These are phyloP conservation scores for Rotaria macrura DNA, from an alignment of 2,888 invertebrate genomes.

Conservation along the genomic window DNA sequence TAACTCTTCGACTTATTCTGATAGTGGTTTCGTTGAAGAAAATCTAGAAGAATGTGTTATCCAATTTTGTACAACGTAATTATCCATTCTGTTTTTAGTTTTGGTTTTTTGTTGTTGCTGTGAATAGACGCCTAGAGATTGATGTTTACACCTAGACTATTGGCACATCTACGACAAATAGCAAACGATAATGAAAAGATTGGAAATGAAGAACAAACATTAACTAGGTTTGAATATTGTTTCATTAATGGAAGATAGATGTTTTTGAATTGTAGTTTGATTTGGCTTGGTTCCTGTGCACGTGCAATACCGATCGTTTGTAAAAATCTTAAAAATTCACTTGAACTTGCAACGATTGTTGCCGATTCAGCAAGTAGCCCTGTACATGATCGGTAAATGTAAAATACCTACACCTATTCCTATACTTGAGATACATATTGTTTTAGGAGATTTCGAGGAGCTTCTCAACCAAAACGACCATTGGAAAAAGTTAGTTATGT, in stretches of 20 bases:
- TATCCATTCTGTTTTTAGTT: too few species aligned
- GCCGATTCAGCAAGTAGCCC: neutral
- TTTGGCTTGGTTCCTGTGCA: slow-evolving; percentile 6
- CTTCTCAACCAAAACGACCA: neutral
- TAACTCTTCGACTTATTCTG: neutral
- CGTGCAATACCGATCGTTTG: neutral
- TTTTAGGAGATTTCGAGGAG: neutral
- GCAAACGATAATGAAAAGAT: neutral
- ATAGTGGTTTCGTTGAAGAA: slow-evolving; percentile 10
- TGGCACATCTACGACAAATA: neutral
- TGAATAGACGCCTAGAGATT: too few species aligned
- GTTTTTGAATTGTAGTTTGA: neutral
- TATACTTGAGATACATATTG: neutral
- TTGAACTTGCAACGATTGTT: neutral
- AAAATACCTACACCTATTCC: neutral
- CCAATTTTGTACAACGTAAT: neutral
- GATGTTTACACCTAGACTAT: neutral
- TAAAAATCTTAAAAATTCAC: slow-evolving; percentile 3
- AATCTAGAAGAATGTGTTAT: slow-evolving; percentile 16
- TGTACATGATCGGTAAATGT: neutral
- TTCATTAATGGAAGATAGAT: too few species aligned
- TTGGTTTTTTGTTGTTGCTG: too few species aligned
- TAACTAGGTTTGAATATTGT: neutral
- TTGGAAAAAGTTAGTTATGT: neutral
- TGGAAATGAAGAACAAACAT: neutral